Conservation (phyloP, 2,797 vertebrate genomes). For the Vireo griseus region DNA sequence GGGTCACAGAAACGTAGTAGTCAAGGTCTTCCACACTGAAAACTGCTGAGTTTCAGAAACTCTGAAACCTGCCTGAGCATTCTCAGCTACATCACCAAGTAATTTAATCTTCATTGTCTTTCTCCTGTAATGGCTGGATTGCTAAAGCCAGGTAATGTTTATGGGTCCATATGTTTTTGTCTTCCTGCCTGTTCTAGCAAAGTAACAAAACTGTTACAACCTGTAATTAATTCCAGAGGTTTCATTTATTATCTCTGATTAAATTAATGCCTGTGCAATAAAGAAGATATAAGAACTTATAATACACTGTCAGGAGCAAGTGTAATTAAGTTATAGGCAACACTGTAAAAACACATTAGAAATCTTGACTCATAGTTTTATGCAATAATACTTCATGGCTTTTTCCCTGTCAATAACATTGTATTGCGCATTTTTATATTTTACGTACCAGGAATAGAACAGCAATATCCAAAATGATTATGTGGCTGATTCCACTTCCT, state of each 20-base stretch:
- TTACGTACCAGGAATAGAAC: background rate
- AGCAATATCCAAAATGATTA: background rate
- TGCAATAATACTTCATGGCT: background rate
- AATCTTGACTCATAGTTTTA: constrained; percentile 1
- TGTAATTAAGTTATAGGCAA: background rate
- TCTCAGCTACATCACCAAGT: background rate
- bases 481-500: constrained; percentile 18
- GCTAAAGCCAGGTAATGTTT: constrained; percentile 15
- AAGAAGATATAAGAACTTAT: background rate
- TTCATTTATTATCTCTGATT: constrained; percentile 20
- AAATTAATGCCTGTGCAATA: constrained; percentile 5
- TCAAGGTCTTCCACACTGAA: background rate
- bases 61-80: background rate
- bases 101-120: background rate
- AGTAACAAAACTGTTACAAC: constrained; percentile 1
- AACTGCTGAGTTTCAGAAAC: background rate
- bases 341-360: background rate
- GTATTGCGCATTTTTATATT: background rate
- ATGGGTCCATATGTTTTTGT: background rate
- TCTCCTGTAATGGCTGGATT: background rate
- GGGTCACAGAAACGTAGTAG: background rate
- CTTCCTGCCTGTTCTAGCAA: background rate
- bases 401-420: background rate
- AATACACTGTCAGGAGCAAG: background rate
- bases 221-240: constrained; percentile 38